Base-by-base conservation (phyloP, 2,888 invertebrate genomes). In the Miltochrista miniata region DNA sequence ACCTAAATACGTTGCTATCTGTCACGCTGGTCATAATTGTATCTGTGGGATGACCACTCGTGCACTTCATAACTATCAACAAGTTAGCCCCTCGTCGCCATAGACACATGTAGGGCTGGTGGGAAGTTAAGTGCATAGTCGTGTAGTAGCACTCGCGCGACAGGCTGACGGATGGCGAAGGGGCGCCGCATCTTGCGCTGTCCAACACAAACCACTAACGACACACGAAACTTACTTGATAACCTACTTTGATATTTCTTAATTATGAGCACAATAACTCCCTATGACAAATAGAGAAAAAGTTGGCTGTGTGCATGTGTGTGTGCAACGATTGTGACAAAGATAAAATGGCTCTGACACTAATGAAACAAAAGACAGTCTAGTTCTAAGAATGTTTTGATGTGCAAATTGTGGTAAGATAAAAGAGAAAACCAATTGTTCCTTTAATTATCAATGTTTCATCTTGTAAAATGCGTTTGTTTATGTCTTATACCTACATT, bases 61-160 rank as follows among this genome's bases (percentile, higher is more conserved):
- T 57, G 68, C 74, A 81, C 78, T 81, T 81, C 80, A 79, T 79
- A 81, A 81, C 79, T 77, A 82, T 78, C 79, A 81, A 79, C 81
- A 81, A 83, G 82, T 83, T 79, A 74, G 80, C 77, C 84, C 81
- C 81, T 81, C 78, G 75, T 76, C 74, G 74, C 70, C 72, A 72
- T 79, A 80, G 83, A 87, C 86, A 87, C 80, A 83, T 85, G 85
- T 85, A 82, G 72, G 75, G 70, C 68, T 79, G 77, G 81, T 73
- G 74, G 71, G 74, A 75, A 83, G 85, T 79, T 87, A 87, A 88
- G 88, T 88, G 88, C 88, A 86, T 74, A 86, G 74, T 80, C 83
- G 72, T 87, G 87, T 87, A 78, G 79, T 72, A 74, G 75, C 74
- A 75, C 58, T 69, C 75, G 62, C 62, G 53, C 79, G 85, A 83